Conservation (phyloP, 2,113 vertebrate species). For the Myrmecophaga tridactyla region DNA sequence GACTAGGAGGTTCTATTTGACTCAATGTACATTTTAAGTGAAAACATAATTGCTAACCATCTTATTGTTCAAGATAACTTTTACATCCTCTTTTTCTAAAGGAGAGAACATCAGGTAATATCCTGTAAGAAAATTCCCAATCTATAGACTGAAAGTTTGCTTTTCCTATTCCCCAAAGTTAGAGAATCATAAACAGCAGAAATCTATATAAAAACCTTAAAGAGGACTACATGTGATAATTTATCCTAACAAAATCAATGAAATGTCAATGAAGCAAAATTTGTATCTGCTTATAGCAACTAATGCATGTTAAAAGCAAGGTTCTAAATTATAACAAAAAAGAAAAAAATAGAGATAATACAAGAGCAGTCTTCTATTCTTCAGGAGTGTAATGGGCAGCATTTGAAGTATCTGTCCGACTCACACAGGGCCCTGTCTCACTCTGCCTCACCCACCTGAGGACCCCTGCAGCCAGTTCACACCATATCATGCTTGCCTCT, state of each 20-base stretch:
- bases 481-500: background rate
- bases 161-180: background rate
- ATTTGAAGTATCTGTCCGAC: background rate
- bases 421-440: background rate
- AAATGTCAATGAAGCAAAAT: constrained; percentile 43
- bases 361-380: background rate
- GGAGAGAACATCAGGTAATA: background rate
- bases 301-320: background rate
- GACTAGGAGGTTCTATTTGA: background rate
- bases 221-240: background rate
- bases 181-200: background rate
- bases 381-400: background rate
- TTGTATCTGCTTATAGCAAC: background rate
- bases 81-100: background rate
- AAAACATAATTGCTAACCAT: background rate
- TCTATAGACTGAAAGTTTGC: background rate
- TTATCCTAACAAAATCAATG: background rate
- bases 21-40: background rate
- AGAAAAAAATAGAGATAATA: background rate
- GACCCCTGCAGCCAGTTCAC: background rate
- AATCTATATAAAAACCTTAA: background rate
- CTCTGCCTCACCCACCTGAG: background rate
- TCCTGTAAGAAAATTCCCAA: background rate
- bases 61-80: background rate
- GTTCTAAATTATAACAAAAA: background rate